phyloP scores from a whole-genome alignment of 2,888 invertebrate genomes.

The Pyrrhia umbra region DNA sequence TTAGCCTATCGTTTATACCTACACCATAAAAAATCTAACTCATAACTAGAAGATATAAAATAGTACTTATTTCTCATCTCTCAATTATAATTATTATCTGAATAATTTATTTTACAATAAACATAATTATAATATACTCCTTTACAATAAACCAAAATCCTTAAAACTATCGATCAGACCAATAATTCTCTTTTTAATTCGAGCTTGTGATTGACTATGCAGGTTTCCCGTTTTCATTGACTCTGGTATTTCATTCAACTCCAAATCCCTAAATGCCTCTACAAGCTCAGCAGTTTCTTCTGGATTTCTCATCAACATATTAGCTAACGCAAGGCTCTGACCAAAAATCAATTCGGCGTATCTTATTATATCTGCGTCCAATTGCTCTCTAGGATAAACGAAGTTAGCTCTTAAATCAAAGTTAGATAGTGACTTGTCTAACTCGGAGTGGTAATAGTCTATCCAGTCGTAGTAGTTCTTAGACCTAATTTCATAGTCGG shows the following conservation, averaged over 20 bases:
- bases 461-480: conserved; percentile 68
- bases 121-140: too few species aligned
- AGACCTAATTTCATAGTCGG: conserved; percentile 63
- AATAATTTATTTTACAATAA: too few species aligned
- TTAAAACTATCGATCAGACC: not conserved
- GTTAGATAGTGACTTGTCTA: conserved; percentile 60
- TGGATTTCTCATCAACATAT: conserved; percentile 42
- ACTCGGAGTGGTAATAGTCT: conserved; percentile 64
- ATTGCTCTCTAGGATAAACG: conserved; percentile 61
- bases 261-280: conserved; percentile 32
- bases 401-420: conserved; percentile 58
- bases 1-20: too few species aligned
- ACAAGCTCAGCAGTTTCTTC: conserved; percentile 55
- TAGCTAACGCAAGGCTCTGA: not conserved
- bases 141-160: not conserved
- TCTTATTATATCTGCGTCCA: conserved; percentile 62
- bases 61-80: too few species aligned
- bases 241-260: not conserved
- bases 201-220: not conserved
- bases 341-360: conserved; percentile 5
- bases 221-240: not conserved
- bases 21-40: too few species aligned
- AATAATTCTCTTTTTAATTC: not conserved
- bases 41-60: too few species aligned
- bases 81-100: too few species aligned